Evolutionary conservation across 2,888 invertebrate genomes (phyloP), one percentile per base, ranked within the genome.

Genomic region (Branchipolynoe longqiensis): DNA sequence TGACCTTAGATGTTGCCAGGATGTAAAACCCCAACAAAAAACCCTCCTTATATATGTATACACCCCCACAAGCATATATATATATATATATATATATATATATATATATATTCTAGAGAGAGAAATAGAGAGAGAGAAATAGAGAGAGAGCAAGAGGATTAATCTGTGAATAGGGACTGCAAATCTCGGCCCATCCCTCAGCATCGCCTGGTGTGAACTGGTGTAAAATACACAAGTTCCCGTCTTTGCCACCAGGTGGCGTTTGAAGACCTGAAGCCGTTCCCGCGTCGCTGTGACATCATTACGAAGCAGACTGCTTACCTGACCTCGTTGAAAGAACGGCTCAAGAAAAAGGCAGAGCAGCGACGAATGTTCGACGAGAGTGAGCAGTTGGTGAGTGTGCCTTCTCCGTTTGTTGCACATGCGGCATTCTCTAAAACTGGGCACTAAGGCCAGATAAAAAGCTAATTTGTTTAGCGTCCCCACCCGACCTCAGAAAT

Each of bases 191-290:
- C n/a, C n/a, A n/a, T n/a, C n/a, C n/a, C n/a, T 48, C 8, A 48
- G 48, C 8, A 48, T 48, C 48, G 48, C 8, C 48, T 48, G 48
- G 48, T 12, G 18, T n/a, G n/a, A n/a, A n/a, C n/a, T n/a, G n/a
- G 48, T 48, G 48, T 18, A 48, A 48, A 48, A 48, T n/a, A n/a
- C n/a, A n/a, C 25, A n/a, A n/a, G 4, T n/a, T 58, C n/a, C n/a
- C n/a, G 14, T 25, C 4, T 58, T n/a, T 58, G 4, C 38, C 69
- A 40, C 36, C 89, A 95, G 94, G 91, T 92, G 48, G 94, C 95
- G 0, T 95, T 94, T 90, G 93, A 94, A 83, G 94, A 93, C 33
- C 89, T 95, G 86, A 92, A 92, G 86, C 94, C 94, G 4, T 94
- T 95, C 88, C 94, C 94, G 2, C 90, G 93, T 40, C 90, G 94